Conservation (phyloP, 2,113 vertebrate genomes). For the Lynx canadensis region DNA sequence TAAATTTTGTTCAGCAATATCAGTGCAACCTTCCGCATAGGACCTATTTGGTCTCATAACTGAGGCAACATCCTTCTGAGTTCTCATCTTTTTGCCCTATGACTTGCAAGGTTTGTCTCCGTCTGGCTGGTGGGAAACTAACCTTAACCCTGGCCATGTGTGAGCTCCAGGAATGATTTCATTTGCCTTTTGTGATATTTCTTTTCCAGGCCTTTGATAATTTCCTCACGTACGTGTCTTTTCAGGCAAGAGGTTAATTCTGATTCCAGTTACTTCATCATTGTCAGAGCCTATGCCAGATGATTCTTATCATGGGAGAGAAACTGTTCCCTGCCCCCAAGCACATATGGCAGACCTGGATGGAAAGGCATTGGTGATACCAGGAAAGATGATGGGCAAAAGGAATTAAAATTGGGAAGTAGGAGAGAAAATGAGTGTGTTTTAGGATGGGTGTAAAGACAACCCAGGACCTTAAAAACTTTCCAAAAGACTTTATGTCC, state of each 20-base stretch:
- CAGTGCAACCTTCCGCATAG: background rate
- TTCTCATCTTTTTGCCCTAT: background rate
- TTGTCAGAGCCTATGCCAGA: background rate
- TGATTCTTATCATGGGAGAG: background rate
- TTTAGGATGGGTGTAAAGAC: background rate
- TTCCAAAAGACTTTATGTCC: background rate
- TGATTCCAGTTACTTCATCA: background rate
- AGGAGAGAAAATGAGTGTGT: background rate
- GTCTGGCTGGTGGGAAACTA: background rate
- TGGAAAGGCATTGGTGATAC: background rate
- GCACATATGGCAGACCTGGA: background rate
- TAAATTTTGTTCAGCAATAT: background rate
- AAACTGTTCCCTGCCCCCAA: background rate
- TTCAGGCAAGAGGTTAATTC: background rate
- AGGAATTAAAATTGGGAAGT: background rate
- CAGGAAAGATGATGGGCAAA: background rate
- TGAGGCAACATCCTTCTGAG: background rate
- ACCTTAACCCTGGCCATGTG: background rate
- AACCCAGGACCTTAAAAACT: background rate
- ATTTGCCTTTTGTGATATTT: background rate
- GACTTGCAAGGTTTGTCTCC: background rate
- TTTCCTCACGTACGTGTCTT: background rate
- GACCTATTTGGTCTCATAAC: background rate
- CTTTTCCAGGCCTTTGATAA: background rate
- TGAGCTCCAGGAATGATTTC: background rate